A percentile compares a stretch with the other conserved stretches of the same genome.
Evolutionary conservation across 2,888 invertebrate species (phyloP).

Genomic region (Lasioglossum vierecki): DNA sequence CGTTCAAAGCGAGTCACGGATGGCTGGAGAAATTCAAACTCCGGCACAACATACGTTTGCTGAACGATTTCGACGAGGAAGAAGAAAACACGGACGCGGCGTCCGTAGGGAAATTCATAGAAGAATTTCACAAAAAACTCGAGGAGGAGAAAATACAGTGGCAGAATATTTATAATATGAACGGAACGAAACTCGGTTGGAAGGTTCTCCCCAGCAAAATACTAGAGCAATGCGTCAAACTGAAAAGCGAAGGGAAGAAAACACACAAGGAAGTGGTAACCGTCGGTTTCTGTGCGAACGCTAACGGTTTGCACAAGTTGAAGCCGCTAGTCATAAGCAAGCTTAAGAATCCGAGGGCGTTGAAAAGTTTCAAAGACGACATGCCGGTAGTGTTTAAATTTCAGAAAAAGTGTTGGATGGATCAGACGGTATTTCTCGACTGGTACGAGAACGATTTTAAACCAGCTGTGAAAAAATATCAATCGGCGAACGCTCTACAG

Average conservation of each 20-base stretch:
- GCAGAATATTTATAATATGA: constrained; percentile 1
- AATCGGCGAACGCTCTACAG: not conserved
- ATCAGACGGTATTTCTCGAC: not conserved
- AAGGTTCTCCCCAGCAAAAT: not conserved
- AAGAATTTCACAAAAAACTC: not conserved
- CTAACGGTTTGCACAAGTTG: not conserved
- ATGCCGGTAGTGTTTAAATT: not conserved
- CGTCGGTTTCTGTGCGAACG: not conserved
- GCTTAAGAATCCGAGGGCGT: not conserved
- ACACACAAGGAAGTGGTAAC: not conserved
- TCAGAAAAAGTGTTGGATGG: not conserved
- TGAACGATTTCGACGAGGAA: not conserved
- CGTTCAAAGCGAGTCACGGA: constrained; percentile 8
- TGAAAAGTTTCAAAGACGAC: not conserved
- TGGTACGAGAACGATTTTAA: constrained; percentile 11
- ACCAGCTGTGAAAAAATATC: not conserved
- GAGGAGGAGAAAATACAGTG: not conserved
- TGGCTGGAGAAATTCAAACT: constrained; percentile 5
- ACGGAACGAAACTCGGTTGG: not conserved
- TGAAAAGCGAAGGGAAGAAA: not conserved
- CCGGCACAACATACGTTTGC: not conserved
- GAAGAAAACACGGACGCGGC: not conserved
- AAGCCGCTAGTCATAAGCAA: not conserved
- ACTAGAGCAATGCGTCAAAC: not conserved
- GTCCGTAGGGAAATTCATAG: not conserved